A percentile compares a stretch with the other conserved stretches of the same genome.
These are phyloP conservation scores for Ophonus ardosiacus DNA, from an alignment of 2,888 invertebrate species.

Conservation along the genomic window DNA sequence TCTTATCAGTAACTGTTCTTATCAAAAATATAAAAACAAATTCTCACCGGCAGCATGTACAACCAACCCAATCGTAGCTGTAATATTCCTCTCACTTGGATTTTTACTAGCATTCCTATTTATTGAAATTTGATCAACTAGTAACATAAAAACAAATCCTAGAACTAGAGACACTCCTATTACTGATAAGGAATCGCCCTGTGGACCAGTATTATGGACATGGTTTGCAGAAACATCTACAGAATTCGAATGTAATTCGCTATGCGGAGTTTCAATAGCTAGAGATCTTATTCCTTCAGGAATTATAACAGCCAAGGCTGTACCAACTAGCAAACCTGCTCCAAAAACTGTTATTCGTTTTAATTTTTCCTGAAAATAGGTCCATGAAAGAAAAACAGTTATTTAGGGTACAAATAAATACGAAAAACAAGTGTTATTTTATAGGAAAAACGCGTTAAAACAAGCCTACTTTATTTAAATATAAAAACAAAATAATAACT, in stretches of 20 bases:
- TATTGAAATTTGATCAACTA: conserved; percentile 88
- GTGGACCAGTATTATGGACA: conserved; percentile 74
- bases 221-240: conserved; percentile 68
- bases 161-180: conserved; percentile 96
- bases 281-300: conserved; percentile 97
- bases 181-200: conserved; percentile 83
- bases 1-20: no score
- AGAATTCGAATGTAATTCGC: conserved; percentile 71
- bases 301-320: conserved; percentile 97
- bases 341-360: conserved; percentile 96
- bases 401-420: neutral
- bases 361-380: conserved; percentile 87
- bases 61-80: conserved; percentile 97
- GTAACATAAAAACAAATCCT: conserved; percentile 98
- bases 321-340: conserved; percentile 97
- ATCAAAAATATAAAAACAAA: no score
- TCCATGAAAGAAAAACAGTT: conserved; percentile 69
- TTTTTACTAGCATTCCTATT: conserved; percentile 79
- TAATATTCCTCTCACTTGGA: conserved; percentile 86
- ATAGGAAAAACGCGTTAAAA: no score
- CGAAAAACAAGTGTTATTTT: neutral
- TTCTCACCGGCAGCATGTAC: conserved; percentile 95
- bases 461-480: no score
- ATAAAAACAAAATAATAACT: no score
- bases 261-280: conserved; percentile 73